Conservation (phyloP, 2,113 vertebrate genomes). For the Nicator chloris region DNA sequence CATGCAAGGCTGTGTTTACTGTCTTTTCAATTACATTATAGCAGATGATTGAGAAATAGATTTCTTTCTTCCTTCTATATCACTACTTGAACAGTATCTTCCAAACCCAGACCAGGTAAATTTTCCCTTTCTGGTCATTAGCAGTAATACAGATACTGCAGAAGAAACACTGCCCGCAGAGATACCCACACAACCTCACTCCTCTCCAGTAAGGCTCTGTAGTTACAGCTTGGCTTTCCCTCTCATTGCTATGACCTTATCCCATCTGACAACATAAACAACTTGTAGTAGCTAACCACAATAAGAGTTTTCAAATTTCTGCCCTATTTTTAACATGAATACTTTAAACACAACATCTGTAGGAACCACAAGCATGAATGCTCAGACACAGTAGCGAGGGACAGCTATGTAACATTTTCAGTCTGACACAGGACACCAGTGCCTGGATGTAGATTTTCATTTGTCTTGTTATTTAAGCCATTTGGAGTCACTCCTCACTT, state of each 20-base stretch:
- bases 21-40: neutral
- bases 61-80: neutral
- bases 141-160: neutral
- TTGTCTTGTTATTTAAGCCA: neutral
- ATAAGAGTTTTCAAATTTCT: neutral
- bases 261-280: neutral
- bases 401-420: neutral
- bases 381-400: neutral
- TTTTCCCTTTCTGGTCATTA: neutral
- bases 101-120: neutral
- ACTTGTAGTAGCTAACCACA: neutral
- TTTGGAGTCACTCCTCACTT: neutral
- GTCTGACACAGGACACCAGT: neutral
- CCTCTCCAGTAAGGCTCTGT: neutral
- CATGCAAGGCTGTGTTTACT: neutral
- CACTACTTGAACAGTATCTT: accelerated
- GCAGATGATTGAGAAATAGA: neutral
- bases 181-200: neutral
- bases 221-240: neutral
- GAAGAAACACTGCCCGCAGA: neutral
- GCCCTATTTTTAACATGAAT: neutral
- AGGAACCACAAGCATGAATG: neutral
- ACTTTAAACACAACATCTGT: neutral
- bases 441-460: neutral
- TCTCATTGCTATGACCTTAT: neutral